These are phyloP conservation scores for Fundulus diaphanus DNA, from an alignment of 2,797 vertebrate species.

Conservation along the genomic window DNA sequence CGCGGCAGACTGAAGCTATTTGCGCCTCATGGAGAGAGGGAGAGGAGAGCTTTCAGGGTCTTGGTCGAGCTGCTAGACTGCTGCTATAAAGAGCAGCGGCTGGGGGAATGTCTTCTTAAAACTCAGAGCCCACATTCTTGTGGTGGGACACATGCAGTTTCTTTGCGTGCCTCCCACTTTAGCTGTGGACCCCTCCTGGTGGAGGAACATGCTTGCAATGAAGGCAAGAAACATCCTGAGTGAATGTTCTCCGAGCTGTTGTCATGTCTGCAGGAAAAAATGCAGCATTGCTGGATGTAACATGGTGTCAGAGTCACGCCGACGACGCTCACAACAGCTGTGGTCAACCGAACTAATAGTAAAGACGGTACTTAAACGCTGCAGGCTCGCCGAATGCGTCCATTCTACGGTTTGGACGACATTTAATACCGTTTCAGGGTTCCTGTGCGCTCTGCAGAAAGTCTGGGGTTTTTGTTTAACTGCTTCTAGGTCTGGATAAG, in stretches of 20 bases:
- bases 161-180: conserved; percentile 73
- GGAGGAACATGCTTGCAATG: conserved; percentile 58
- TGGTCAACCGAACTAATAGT: too few species aligned
- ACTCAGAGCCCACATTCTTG: conserved; percentile 81
- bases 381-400: not conserved
- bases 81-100: conserved; percentile 79
- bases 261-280: conserved; percentile 14
- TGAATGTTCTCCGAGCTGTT: conserved; percentile 8
- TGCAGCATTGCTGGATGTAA: not conserved
- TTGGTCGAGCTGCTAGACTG: conserved; percentile 74
- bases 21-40: conserved; percentile 68
- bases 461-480: not conserved
- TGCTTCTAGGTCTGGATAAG: not conserved
- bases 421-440: not conserved
- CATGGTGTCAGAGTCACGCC: not conserved
- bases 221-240: conserved; percentile 37
- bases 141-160: conserved; percentile 80
- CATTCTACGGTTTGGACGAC: not conserved
- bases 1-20: conserved; percentile 80
- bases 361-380: too few species aligned
- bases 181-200: conserved; percentile 71
- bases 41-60: conserved; percentile 60
- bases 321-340: too few species aligned
- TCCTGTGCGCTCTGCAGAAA: not conserved
- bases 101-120: conserved; percentile 79